Percentiles rank a stretch among this genome's conserved stretches.
These are phyloP conservation scores for Macropus fuliginosus DNA, from an alignment of 2,797 vertebrate genomes.

Conservation along the genomic window DNA sequence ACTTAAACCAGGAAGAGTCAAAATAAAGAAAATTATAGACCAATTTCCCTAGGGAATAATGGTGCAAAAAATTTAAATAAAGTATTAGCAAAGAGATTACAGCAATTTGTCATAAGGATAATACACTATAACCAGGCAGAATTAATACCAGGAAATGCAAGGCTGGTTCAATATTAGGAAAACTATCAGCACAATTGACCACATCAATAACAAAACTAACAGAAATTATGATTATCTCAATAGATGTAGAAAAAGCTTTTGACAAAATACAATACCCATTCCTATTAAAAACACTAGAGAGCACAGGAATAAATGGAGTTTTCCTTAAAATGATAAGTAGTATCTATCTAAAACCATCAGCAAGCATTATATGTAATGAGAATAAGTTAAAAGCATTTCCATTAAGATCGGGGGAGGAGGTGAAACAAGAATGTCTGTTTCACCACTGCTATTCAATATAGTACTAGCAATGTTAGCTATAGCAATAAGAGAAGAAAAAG, in stretches of 20 bases:
- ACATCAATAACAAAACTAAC: neutral
- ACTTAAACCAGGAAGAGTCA: neutral
- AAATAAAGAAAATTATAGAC: neutral
- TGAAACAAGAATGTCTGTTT: neutral
- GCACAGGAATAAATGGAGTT: neutral
- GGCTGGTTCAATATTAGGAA: neutral
- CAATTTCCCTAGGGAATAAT: neutral
- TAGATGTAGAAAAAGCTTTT: neutral
- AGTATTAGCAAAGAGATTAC: neutral
- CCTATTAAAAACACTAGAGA: neutral
- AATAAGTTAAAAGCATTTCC: neutral
- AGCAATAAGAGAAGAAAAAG: neutral
- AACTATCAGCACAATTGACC: neutral
- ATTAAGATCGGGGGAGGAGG: neutral
- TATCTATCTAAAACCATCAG: neutral
- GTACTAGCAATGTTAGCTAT: neutral
- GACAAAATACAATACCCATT: neutral
- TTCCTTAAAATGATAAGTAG: neutral
- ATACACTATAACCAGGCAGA: neutral
- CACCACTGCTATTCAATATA: neutral
- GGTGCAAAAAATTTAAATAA: neutral
- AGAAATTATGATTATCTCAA: neutral
- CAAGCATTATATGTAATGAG: neutral
- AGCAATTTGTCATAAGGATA: neutral
- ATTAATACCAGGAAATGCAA: neutral